Evolutionary conservation across 2,113 vertebrate genomes (phyloP).

Genomic region (Tauraco erythrolophus): DNA sequence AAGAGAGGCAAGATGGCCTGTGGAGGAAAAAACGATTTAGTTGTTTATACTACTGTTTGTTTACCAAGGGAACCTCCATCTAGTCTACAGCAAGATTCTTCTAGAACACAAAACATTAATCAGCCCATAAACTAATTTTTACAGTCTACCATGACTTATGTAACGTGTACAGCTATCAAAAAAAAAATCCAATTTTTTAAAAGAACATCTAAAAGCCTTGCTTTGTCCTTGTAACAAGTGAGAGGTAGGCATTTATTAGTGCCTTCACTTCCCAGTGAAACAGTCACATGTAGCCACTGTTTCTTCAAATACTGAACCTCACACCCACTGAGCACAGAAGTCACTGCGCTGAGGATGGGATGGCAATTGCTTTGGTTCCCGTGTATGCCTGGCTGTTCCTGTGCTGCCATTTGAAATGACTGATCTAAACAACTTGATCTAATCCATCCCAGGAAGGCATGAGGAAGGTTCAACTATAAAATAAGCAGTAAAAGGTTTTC

Average conservation of each 20-base stretch:
- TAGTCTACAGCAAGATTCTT: background rate
- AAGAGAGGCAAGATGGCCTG: background rate
- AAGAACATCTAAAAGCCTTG: background rate
- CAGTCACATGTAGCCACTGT: background rate
- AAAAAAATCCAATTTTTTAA: background rate
- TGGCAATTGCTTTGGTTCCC: background rate
- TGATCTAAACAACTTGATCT: background rate
- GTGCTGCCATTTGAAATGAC: background rate
- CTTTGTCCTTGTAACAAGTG: background rate
- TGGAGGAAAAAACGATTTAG: background rate
- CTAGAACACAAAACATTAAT: background rate
- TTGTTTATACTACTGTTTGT: background rate
- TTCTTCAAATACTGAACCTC: background rate
- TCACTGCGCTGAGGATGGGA: background rate
- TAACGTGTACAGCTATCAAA: background rate
- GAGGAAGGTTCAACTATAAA: background rate
- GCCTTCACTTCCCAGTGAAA: background rate
- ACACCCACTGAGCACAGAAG: background rate
- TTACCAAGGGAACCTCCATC: background rate
- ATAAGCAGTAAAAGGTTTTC: background rate
- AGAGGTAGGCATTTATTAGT: background rate
- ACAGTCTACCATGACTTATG: background rate
- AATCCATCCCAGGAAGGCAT: background rate
- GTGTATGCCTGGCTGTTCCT: background rate
- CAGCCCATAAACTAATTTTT: background rate